These are phyloP conservation scores for Papilio demoleus DNA, from an alignment of 2,888 invertebrate species.

Conservation along the genomic window DNA sequence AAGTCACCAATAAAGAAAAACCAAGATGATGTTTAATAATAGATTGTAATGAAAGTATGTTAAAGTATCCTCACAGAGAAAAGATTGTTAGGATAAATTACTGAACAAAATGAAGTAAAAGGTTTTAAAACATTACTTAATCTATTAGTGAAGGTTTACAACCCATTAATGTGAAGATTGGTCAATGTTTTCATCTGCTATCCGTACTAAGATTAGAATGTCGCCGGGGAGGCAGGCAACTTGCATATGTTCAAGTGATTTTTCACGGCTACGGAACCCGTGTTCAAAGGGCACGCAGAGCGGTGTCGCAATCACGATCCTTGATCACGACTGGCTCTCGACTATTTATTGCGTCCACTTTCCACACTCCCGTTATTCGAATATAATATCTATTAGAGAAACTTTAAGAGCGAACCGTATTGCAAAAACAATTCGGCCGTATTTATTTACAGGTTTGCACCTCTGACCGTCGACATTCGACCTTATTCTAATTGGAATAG, in stretches of 20 bases:
- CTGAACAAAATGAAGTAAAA: no score
- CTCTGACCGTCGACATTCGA: slow-evolving; percentile 49
- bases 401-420: slow-evolving; percentile 50
- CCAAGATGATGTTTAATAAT: no score
- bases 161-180: slow-evolving; percentile 4
- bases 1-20: no score
- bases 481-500: slow-evolving; percentile 54
- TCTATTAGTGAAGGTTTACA: neutral
- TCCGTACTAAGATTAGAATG: slow-evolving; percentile 74
- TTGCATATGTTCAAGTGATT: slow-evolving; percentile 82
- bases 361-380: slow-evolving; percentile 47
- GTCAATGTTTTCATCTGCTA: slow-evolving; percentile 50
- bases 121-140: neutral
- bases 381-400: slow-evolving; percentile 52
- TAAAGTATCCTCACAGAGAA: no score
- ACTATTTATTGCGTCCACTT: slow-evolving; percentile 66
- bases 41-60: no score
- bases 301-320: slow-evolving; percentile 82
- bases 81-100: no score
- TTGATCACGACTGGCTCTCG: slow-evolving; percentile 78
- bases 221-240: slow-evolving; percentile 64
- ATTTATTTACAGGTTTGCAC: slow-evolving; percentile 44
- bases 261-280: slow-evolving; percentile 81
- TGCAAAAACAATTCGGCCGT: slow-evolving; percentile 47
- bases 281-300: slow-evolving; percentile 82